Percentiles rank a stretch among this genome's conserved stretches.
phyloP scores from a whole-genome alignment of 2,797 vertebrate species.

The Muraenolepis orangiensis region DNA sequence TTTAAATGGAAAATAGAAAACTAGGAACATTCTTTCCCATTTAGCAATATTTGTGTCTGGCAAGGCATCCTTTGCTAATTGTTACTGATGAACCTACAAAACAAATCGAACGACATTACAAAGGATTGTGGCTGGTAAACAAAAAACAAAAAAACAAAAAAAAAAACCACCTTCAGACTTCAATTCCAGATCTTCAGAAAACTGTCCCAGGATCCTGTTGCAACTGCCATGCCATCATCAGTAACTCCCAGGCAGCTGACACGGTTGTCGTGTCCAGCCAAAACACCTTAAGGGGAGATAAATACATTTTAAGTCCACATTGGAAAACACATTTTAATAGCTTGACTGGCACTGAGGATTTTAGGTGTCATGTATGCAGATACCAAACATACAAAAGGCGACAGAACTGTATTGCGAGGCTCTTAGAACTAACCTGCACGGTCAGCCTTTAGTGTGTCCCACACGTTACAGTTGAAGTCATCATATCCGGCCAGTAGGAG shows the following conservation, averaged over 20 bases:
- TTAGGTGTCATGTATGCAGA: not conserved
- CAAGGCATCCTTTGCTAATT: not conserved
- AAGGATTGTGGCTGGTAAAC: not conserved
- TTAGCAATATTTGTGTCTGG: not conserved
- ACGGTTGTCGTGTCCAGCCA: slow-evolving; percentile 98
- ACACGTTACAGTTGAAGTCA: slow-evolving; percentile 99
- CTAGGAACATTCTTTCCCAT: not conserved
- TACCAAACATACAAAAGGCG: not conserved
- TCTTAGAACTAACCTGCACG: slow-evolving; percentile 79
- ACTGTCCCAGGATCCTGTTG: slow-evolving; percentile 99
- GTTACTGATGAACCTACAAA: not conserved
- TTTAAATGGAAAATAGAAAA: not conserved
- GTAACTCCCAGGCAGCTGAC: slow-evolving; percentile 99
- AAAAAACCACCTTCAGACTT: slow-evolving; percentile 76
- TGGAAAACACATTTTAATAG: not conserved
- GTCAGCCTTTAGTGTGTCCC: slow-evolving; percentile 98
- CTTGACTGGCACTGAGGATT: not conserved
- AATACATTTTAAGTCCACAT: not conserved
- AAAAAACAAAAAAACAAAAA: slow-evolving; percentile 16
- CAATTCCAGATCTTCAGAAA: slow-evolving; percentile 99
- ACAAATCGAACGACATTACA: not conserved
- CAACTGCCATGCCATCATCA: slow-evolving; percentile 98
- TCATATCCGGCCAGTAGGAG: slow-evolving; percentile 97
- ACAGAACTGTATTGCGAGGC: not conserved
- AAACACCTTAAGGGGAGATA: slow-evolving; percentile 77